Conservation (phyloP, 35 echinoderm and acorn worm species). For the Acanthaster planci region DNA sequence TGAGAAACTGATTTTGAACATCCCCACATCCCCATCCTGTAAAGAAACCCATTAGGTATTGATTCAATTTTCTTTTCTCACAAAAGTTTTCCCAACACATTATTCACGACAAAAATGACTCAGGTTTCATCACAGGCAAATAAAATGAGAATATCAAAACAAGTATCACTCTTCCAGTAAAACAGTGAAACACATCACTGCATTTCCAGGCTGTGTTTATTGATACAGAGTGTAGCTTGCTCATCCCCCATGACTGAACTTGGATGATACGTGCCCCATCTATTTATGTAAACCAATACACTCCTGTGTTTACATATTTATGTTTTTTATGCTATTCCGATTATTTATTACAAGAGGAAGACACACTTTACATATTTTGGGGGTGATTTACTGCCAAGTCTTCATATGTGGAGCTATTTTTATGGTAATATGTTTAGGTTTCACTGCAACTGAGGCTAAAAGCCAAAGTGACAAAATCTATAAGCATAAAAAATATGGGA, state of each 20-base stretch:
- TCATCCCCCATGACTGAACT: background rate
- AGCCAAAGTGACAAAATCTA: background rate
- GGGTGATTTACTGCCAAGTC: background rate
- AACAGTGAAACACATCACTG: too few species aligned
- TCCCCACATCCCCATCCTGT: too few species aligned
- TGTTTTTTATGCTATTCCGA: constrained; percentile 13
- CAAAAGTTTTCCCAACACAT: too few species aligned
- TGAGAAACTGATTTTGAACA: too few species aligned
- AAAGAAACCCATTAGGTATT: too few species aligned
- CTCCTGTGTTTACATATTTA: constrained; percentile 18
- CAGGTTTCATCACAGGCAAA: too few species aligned
- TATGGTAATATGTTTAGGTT: constrained; percentile 1
- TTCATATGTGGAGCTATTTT: background rate
- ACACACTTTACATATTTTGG: constrained; percentile 18
- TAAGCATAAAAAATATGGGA: too few species aligned
- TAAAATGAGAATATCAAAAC: too few species aligned
- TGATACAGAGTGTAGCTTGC: background rate
- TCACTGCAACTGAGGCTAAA: background rate
- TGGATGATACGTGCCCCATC: background rate
- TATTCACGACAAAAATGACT: too few species aligned
- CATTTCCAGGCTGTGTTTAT: constrained; percentile 1
- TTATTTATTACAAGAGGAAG: constrained; percentile 22
- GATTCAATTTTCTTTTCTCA: too few species aligned
- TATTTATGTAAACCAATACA: constrained; percentile 8
- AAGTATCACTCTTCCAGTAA: too few species aligned